Conservation (phyloP, 2,797 vertebrate species). For the Ceyx erithaca region DNA sequence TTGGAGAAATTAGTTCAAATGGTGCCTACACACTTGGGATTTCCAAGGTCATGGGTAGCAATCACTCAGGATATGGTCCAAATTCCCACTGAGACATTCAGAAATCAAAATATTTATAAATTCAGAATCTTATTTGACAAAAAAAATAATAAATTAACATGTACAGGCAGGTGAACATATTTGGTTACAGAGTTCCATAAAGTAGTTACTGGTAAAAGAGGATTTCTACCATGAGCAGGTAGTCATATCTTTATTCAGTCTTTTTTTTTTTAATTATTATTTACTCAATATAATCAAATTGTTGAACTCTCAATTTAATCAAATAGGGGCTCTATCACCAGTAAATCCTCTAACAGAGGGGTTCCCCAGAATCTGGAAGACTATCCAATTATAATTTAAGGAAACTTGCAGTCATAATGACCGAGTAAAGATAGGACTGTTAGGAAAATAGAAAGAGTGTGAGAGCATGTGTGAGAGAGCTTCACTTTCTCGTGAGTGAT, state of each 20-base stretch:
- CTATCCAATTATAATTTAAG: not conserved
- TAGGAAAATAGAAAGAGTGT: not conserved
- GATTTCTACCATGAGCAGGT: not conserved
- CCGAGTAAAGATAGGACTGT: not conserved
- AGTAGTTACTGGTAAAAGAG: not conserved
- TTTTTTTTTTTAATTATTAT: not conserved
- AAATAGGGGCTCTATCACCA: not conserved
- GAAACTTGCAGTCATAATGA: not conserved
- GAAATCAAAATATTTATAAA: not conserved
- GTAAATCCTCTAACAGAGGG: not conserved
- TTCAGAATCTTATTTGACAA: not conserved
- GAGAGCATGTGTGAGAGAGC: not conserved
- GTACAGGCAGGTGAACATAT: not conserved
- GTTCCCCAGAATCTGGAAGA: not conserved
- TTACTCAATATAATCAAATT: not conserved
- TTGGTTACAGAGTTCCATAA: not conserved
- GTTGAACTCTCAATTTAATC: not conserved
- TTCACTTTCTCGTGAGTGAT: not conserved
- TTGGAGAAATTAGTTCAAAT: not conserved
- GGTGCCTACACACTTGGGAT: not conserved
- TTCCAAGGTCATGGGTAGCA: not conserved
- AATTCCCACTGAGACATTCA: not conserved
- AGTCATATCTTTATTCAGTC: not conserved
- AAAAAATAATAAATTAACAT: not conserved
- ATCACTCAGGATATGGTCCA: not conserved